These are phyloP conservation scores for Panurus biarmicus DNA, from an alignment of 2,113 vertebrate species.

Conservation along the genomic window DNA sequence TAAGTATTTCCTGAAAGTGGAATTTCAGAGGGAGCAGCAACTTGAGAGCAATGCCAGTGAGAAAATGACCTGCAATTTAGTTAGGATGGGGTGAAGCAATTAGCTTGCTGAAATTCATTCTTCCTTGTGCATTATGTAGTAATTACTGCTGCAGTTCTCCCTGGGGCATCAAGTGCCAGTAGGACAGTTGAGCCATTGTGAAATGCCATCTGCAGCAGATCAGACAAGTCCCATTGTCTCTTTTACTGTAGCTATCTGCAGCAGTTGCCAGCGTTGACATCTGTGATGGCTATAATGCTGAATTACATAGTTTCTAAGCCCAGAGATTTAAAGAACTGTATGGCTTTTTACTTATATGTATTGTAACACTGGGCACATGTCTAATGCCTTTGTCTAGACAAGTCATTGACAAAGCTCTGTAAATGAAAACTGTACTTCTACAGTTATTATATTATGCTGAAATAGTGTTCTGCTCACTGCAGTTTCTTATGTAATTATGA, in stretches of 20 bases:
- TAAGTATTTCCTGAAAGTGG: neutral
- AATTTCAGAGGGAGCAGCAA: neutral
- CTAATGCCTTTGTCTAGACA: neutral
- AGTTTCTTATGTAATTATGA: neutral
- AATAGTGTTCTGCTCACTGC: neutral
- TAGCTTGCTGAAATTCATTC: conserved; percentile 5
- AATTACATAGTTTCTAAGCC: neutral
- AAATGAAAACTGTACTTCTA: neutral
- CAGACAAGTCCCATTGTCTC: conserved; percentile 42
- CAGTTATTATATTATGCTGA: neutral
- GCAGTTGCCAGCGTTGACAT: conserved; percentile 40
- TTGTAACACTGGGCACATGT: neutral
- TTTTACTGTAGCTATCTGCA: neutral
- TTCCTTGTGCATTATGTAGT: conserved; percentile 21
- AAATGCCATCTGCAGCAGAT: conserved; percentile 49
- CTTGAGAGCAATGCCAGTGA: neutral
- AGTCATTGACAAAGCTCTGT: neutral
- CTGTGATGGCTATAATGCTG: conserved; percentile 3
- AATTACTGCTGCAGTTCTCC: conserved; percentile 40
- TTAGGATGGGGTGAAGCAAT: conserved; percentile 9
- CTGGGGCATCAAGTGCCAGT: neutral
- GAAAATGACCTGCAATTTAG: conserved; percentile 27
- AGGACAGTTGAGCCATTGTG: conserved; percentile 52
- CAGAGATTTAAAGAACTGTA: neutral
- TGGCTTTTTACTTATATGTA: neutral